Conservation (phyloP, 2,797 vertebrate genomes). For the Harpagifer antarcticus region DNA sequence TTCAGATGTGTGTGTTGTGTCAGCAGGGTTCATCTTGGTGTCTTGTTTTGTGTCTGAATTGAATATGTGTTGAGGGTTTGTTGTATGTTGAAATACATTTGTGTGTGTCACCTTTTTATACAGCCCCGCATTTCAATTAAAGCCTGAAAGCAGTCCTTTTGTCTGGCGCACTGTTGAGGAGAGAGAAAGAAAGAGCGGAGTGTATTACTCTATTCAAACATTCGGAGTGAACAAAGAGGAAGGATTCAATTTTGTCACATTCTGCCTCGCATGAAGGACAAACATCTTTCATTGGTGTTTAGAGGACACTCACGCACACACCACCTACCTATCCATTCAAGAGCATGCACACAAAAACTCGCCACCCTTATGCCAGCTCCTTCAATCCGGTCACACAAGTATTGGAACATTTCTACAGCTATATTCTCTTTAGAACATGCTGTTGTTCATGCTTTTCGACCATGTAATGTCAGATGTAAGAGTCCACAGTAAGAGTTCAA, state of each 20-base stretch:
- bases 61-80: slow-evolving; percentile 6
- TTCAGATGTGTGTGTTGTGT: not conserved
- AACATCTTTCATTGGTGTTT: slow-evolving; percentile 67
- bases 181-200: slow-evolving; percentile 60
- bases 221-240: slow-evolving; percentile 56
- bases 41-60: not conserved
- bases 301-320: slow-evolving; percentile 39
- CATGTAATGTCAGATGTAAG: slow-evolving; percentile 2
- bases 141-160: slow-evolving; percentile 71
- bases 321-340: slow-evolving; percentile 32
- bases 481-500: not conserved
- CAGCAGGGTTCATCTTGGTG: not conserved
- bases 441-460: slow-evolving; percentile 3
- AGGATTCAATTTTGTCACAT: slow-evolving; percentile 62
- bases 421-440: slow-evolving; percentile 5
- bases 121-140: slow-evolving; percentile 69
- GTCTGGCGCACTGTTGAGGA: slow-evolving; percentile 58
- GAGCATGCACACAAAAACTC: slow-evolving; percentile 18
- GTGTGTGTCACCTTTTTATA: slow-evolving; percentile 39
- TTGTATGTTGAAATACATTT: slow-evolving; percentile 29
- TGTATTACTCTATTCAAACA: slow-evolving; percentile 73
- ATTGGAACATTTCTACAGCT: slow-evolving; percentile 22
- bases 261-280: slow-evolving; percentile 70
- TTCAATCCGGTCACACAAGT: not conserved
- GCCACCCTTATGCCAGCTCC: slow-evolving; percentile 2